These are phyloP conservation scores for Sebastiscus albofasciatus DNA, from an alignment of 2,797 vertebrate genomes.

Conservation along the genomic window DNA sequence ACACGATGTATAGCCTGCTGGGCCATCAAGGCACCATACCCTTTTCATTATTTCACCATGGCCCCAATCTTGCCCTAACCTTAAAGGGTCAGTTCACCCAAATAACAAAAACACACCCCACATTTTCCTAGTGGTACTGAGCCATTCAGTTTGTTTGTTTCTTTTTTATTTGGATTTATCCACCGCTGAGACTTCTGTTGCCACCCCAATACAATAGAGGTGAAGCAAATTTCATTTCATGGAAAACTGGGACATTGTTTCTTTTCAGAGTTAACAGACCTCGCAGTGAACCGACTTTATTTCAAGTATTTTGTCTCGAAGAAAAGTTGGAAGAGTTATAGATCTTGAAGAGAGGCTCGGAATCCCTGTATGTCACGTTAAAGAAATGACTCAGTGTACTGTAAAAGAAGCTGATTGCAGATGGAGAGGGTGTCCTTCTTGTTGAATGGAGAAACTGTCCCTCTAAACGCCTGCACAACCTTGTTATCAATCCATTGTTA, in stretches of 20 bases:
- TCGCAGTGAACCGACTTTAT: background rate
- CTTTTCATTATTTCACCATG: conserved; percentile 20
- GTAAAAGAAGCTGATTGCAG: background rate
- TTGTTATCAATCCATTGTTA: background rate
- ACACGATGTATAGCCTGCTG: background rate
- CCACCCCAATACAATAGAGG: background rate
- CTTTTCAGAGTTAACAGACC: background rate
- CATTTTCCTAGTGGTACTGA: background rate
- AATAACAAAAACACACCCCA: background rate
- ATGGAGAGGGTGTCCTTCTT: background rate
- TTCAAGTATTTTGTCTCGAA: background rate
- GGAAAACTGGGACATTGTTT: background rate
- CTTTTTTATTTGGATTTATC: background rate
- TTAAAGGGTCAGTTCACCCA: conserved; percentile 8
- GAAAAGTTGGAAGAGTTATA: background rate
- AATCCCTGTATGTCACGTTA: background rate
- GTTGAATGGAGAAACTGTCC: background rate
- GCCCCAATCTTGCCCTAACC: background rate
- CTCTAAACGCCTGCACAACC: background rate
- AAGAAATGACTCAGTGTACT: background rate
- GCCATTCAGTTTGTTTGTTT: background rate
- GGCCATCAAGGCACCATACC: background rate
- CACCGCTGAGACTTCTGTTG: background rate
- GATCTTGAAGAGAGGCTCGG: background rate
- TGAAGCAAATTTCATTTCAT: background rate